phyloP scores from a whole-genome alignment of 1,140 invertebrate species.

The Ylistrum balloti region DNA sequence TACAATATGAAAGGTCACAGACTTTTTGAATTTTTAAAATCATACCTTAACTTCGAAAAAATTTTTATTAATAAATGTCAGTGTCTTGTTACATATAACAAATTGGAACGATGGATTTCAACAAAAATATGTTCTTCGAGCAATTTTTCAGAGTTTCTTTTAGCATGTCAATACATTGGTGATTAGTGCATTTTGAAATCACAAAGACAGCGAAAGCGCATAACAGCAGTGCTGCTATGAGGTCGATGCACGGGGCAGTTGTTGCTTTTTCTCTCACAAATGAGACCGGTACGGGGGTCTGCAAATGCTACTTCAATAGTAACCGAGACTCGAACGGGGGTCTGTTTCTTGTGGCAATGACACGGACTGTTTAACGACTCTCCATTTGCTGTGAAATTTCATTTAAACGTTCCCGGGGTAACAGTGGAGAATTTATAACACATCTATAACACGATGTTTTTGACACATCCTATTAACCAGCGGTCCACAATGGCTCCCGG shows the following conservation, averaged over 20 bases:
- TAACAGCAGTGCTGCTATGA: not conserved
- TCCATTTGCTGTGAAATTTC: slow-evolving; percentile 34
- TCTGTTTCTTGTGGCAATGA: not conserved
- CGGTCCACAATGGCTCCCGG: slow-evolving; percentile 2
- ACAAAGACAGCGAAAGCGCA: too few species aligned
- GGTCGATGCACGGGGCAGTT: not conserved
- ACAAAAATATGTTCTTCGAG: too few species aligned
- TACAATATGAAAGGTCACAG: not conserved
- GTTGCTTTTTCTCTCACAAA: slow-evolving; percentile 24
- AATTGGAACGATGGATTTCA: too few species aligned
- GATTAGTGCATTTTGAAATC: too few species aligned
- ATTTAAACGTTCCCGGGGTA: not conserved
- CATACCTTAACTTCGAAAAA: too few species aligned
- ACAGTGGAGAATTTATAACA: not conserved
- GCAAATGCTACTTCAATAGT: not conserved
- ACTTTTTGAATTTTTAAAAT: too few species aligned
- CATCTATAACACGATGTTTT: not conserved
- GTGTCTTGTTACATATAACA: too few species aligned
- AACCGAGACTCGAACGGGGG: slow-evolving; percentile 13
- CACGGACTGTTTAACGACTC: not conserved
- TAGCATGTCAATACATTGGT: too few species aligned
- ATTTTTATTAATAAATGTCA: too few species aligned
- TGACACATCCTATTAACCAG: not conserved
- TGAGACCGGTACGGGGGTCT: slow-evolving; percentile 4
- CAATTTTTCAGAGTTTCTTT: too few species aligned